phyloP scores from a whole-genome alignment of 2,797 vertebrate genomes.

The Rallus crepitans region DNA sequence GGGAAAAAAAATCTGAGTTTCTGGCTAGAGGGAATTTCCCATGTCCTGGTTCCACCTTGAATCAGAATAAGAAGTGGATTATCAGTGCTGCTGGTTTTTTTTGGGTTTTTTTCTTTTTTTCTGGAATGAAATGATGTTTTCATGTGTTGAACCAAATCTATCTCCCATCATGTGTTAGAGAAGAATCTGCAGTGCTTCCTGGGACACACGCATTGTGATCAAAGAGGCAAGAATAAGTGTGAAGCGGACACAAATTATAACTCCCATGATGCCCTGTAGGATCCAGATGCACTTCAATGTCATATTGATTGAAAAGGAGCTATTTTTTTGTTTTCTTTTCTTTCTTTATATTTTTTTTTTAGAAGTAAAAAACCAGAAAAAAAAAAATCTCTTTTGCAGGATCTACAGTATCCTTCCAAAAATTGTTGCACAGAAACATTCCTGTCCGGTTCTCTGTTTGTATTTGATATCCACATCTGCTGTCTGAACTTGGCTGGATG shows the following conservation, averaged over 20 bases:
- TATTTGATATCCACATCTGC: constrained; percentile 18
- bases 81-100: background rate
- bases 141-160: background rate
- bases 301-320: constrained; percentile 28
- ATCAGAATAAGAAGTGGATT: background rate
- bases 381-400: background rate
- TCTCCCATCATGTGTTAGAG: background rate
- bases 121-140: background rate
- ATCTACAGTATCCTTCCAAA: background rate
- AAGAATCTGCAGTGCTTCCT: background rate
- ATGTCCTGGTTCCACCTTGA: background rate
- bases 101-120: rapidly evolving
- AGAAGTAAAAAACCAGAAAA: background rate
- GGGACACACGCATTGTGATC: background rate
- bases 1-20: background rate
- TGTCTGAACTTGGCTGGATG: constrained; percentile 4
- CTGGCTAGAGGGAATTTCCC: background rate
- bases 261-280: background rate
- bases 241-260: background rate
- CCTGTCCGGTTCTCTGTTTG: background rate
- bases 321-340: background rate
- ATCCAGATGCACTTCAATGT: constrained; percentile 34
- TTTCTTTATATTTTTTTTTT: background rate
- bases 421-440: background rate
- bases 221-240: background rate